A percentile compares a stretch with the other conserved stretches of the same genome.
These are phyloP conservation scores for Aethes cnicana DNA, from an alignment of 2,888 invertebrate species.

Conservation along the genomic window DNA sequence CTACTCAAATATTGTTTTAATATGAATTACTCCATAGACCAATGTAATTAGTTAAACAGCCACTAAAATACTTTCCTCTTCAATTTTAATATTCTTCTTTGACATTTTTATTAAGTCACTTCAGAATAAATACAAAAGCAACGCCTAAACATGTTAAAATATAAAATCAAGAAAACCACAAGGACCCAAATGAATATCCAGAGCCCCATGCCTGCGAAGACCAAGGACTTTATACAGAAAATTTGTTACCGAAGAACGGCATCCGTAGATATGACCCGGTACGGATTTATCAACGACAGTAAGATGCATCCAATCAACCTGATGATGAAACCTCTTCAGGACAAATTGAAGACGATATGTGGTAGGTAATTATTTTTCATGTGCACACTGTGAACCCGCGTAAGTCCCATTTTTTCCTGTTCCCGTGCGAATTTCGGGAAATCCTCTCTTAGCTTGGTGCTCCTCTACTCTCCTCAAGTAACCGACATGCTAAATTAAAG, in stretches of 20 bases:
- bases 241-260: conserved; percentile 51
- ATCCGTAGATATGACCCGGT: conserved; percentile 57
- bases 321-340: conserved; percentile 44
- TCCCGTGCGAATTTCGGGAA: too few relatives aligned
- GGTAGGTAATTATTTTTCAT: conserved; percentile 36
- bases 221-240: conserved; percentile 53
- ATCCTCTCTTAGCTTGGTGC: too few relatives aligned
- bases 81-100: too few relatives aligned
- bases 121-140: background rate
- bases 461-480: too few relatives aligned
- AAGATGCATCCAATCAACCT: conserved; percentile 42
- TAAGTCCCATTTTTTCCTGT: too few relatives aligned
- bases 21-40: too few relatives aligned
- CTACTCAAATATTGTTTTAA: too few relatives aligned
- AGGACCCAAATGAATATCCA: background rate
- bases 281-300: conserved; percentile 54
- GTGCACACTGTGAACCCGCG: background rate
- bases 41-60: too few relatives aligned
- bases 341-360: conserved; percentile 46
- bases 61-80: too few relatives aligned
- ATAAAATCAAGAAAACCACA: background rate
- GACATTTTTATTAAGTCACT: too few relatives aligned
- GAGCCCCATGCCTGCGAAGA: conserved; percentile 47
- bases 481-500: too few relatives aligned
- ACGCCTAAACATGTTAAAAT: background rate